These are phyloP conservation scores for Stichodactyla helianthus DNA, from an alignment of 64 coral and sea anemone species.

Conservation along the genomic window DNA sequence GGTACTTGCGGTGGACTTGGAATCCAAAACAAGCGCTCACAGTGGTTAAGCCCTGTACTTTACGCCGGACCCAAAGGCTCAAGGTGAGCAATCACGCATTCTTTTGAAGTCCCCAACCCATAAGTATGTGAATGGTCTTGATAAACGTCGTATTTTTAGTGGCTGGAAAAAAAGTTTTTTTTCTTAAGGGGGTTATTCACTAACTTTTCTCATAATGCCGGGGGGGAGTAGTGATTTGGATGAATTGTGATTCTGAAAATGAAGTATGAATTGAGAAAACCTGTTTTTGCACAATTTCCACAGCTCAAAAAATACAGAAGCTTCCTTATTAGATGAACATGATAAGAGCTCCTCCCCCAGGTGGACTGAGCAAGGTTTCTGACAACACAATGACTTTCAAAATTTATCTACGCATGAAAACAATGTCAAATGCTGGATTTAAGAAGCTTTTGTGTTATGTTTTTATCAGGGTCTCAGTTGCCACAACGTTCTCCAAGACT, in stretches of 20 bases:
- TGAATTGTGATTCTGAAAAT: neutral
- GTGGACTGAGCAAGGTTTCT: no score
- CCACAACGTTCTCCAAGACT: slow-evolving; percentile 1
- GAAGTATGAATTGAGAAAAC: neutral
- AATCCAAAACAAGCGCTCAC: no score
- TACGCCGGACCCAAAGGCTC: no score
- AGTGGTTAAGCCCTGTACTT: no score
- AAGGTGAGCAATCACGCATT: no score
- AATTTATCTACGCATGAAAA: no score
- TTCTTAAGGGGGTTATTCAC: neutral
- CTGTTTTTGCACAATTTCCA: neutral
- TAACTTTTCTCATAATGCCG: neutral
- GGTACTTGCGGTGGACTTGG: no score
- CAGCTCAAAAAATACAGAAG: no score
- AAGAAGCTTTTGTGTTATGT: neutral
- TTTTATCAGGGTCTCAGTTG: neutral
- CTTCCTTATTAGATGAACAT: no score
- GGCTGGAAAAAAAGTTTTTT: neutral
- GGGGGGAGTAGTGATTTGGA: neutral
- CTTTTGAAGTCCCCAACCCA: neutral
- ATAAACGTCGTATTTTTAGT: neutral
- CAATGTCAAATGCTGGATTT: no score
- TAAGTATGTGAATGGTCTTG: neutral
- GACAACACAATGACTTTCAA: no score
- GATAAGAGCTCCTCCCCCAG: no score